phyloP scores from a whole-genome alignment of 2,888 invertebrate genomes.

The Eupithecia subumbrata region DNA sequence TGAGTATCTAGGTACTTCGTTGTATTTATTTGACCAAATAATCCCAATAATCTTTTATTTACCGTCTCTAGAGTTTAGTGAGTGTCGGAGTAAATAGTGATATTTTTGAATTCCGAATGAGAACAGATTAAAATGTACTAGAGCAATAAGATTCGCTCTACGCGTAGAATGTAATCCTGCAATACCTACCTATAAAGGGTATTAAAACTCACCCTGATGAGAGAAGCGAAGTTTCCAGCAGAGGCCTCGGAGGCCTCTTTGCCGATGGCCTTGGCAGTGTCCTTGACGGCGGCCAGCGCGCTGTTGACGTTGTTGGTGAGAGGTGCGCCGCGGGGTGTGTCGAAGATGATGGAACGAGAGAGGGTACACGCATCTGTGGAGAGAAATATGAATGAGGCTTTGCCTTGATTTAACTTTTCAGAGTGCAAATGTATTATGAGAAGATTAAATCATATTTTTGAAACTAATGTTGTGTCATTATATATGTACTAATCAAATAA shows the following conservation, averaged over 20 bases:
- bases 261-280: constrained; percentile 84
- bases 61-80: neutral
- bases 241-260: constrained; percentile 86
- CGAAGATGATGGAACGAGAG: constrained; percentile 87
- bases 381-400: neutral
- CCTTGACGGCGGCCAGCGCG: constrained; percentile 84
- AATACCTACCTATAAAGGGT: neutral
- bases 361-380: constrained; percentile 65
- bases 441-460: neutral
- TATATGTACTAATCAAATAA: too few species aligned
- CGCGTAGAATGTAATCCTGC: neutral
- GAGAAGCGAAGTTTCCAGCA: constrained; percentile 86
- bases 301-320: constrained; percentile 81
- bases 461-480: too few species aligned
- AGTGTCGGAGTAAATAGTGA: too few species aligned
- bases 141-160: neutral
- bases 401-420: neutral
- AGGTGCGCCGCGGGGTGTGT: constrained; percentile 85
- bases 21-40: neutral
- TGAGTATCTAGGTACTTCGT: neutral
- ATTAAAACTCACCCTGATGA: constrained; percentile 82
- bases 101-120: too few species aligned
- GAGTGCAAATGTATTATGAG: neutral
- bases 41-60: neutral
- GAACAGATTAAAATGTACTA: neutral